Conservation (phyloP, 2,797 vertebrate species). For the Sebastes oblongus region DNA sequence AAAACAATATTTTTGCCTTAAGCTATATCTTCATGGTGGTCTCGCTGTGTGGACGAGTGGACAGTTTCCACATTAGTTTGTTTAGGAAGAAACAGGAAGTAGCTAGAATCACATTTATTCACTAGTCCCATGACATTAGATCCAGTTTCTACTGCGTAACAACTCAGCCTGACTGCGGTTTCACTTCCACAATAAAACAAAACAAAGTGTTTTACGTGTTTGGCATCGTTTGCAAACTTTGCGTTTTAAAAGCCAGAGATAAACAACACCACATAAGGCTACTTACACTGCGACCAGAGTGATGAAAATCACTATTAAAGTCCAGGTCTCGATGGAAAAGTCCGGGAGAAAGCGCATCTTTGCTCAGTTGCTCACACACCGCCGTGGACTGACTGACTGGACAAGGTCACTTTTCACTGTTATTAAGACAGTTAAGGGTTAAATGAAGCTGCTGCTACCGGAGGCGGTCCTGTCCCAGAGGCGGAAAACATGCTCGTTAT, state of each 20-base stretch:
- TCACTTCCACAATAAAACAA: background rate
- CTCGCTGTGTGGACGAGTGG: background rate
- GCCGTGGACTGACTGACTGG: background rate
- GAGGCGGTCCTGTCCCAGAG: background rate
- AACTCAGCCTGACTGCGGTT: background rate
- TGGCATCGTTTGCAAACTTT: background rate
- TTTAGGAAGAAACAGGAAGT: background rate
- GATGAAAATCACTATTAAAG: constrained; percentile 51
- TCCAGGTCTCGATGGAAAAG: constrained; percentile 75
- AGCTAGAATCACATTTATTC: background rate
- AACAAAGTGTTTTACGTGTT: background rate
- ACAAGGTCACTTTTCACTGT: background rate
- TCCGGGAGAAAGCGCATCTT: constrained; percentile 47
- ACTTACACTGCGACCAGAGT: constrained; percentile 70
- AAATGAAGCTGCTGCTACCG: too few relatives aligned
- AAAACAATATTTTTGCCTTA: too few relatives aligned
- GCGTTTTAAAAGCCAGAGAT: background rate
- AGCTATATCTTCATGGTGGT: background rate
- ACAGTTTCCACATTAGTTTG: background rate
- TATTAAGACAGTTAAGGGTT: too few relatives aligned
- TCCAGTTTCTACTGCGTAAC: background rate
- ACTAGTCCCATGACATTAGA: background rate
- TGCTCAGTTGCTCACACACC: background rate
- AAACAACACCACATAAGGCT: background rate
- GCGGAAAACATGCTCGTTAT: background rate